phyloP scores from a whole-genome alignment of 1,140 invertebrate genomes.

The Drosophila gunungcola region DNA sequence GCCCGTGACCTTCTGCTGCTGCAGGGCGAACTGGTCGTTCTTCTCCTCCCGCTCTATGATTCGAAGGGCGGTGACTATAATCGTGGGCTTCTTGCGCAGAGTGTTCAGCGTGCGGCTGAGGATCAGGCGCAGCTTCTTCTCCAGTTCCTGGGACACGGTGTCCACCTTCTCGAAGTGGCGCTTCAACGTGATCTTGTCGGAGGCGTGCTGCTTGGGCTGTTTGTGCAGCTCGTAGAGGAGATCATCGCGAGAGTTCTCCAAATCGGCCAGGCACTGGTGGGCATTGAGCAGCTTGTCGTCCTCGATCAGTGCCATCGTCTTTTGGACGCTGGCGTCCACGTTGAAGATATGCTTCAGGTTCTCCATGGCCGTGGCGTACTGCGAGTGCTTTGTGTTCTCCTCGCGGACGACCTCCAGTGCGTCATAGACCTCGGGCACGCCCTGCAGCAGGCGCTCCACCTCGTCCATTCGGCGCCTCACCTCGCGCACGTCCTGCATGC shows the following conservation, averaged over 20 bases:
- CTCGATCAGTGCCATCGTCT: conserved; percentile 96
- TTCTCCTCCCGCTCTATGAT: conserved; percentile 99
- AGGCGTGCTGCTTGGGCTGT: conserved; percentile 93
- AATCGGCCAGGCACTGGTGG: conserved; percentile 97
- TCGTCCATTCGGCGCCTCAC: conserved; percentile 89
- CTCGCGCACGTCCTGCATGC: conserved; percentile 93
- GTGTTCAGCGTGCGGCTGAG: conserved; percentile 96
- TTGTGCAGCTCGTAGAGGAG: conserved; percentile 97
- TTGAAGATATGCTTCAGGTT: conserved; percentile 99
- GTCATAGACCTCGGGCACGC: conserved; percentile 90
- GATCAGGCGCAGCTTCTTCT: conserved; percentile 96
- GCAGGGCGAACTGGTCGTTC: conserved; percentile 92
- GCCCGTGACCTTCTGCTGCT: conserved; percentile 91
- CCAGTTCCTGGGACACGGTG: conserved; percentile 94
- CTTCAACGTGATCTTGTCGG: conserved; percentile 96
- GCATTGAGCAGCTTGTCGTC: conserved; percentile 98
- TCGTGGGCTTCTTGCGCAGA: conserved; percentile 96
- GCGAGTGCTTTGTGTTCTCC: conserved; percentile 96
- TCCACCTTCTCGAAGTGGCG: conserved; percentile 98
- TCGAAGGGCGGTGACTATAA: conserved; percentile 97
- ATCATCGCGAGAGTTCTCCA: conserved; percentile 98
- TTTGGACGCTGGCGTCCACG: conserved; percentile 97
- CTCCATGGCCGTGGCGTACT: conserved; percentile 98
- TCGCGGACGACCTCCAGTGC: conserved; percentile 94
- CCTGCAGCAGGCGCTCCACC: conserved; percentile 88